Conservation (phyloP, 92 coral and sea anemone genomes). For the Palythoa grandiflora region DNA sequence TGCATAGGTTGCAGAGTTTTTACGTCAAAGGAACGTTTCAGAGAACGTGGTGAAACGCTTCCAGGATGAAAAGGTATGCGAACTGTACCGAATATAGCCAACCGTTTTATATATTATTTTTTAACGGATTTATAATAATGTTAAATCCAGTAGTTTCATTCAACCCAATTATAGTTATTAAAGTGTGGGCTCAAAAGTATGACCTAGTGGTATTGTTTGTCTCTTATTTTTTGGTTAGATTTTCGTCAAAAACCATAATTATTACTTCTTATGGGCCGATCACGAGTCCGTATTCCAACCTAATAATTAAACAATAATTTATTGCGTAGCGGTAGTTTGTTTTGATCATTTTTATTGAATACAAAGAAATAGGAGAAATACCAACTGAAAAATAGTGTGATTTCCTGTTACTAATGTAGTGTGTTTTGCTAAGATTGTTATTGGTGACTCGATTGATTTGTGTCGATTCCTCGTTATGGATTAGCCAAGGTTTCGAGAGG, state of each 20-base stretch:
- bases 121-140: conserved; percentile 29
- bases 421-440: conserved; percentile 17
- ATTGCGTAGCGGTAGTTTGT: background rate
- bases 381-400: conserved; percentile 28
- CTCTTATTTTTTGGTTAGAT: conserved; percentile 11
- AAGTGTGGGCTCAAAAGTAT: conserved; percentile 26
- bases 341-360: conserved; percentile 13
- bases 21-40: conserved; percentile 28
- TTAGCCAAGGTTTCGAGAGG: conserved; percentile 29
- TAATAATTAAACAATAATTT: conserved; percentile 7
- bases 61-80: conserved; percentile 30
- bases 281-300: conserved; percentile 16
- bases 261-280: conserved; percentile 11
- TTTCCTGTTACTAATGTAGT: conserved; percentile 25
- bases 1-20: conserved; percentile 18
- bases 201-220: conserved; percentile 17
- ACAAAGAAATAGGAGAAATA: conserved; percentile 26
- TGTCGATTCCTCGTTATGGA: conserved; percentile 18
- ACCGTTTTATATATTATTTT: conserved; percentile 15
- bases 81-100: conserved; percentile 15
- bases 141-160: conserved; percentile 33
- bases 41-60: conserved; percentile 27
- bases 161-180: conserved; percentile 21
- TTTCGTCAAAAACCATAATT: conserved; percentile 16
- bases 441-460: conserved; percentile 13